A percentile compares a stretch with the other conserved stretches of the same genome.
These are phyloP conservation scores for Pipistrellus pipistrellus DNA, from an alignment of 2,797 vertebrate species.

Conservation along the genomic window DNA sequence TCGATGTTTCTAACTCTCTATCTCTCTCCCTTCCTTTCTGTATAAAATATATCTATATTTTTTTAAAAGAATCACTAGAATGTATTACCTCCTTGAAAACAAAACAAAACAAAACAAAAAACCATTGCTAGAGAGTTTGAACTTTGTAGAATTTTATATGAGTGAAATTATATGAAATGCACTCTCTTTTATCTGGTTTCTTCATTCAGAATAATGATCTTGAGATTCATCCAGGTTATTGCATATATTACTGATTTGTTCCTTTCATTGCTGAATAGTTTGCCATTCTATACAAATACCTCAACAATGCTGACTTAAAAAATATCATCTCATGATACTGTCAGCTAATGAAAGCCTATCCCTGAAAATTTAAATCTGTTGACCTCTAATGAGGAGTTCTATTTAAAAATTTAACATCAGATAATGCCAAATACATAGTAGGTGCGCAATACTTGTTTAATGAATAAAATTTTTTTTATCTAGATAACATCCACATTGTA, in stretches of 20 bases:
- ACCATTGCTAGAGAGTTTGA: background rate
- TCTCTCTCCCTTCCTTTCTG: no score
- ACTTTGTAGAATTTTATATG: background rate
- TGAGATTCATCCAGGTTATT: background rate
- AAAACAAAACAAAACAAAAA: background rate
- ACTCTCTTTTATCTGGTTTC: background rate
- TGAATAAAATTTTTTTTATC: background rate
- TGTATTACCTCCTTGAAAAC: no score
- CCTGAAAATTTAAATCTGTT: conserved; percentile 6
- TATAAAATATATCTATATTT: no score
- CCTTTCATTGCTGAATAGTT: background rate
- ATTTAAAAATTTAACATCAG: conserved; percentile 5
- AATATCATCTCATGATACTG: background rate
- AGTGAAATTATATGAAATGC: no score
- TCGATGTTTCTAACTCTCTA: no score
- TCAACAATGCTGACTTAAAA: background rate
- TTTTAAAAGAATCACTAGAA: no score
- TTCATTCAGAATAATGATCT: background rate
- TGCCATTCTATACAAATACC: background rate
- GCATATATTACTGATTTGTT: background rate
- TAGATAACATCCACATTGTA: background rate
- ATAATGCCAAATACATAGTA: background rate
- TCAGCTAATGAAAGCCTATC: background rate
- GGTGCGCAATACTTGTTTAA: background rate
- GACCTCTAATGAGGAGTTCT: background rate